These are phyloP conservation scores for Pedetes capensis DNA, from an alignment of 2,113 vertebrate genomes.

Conservation along the genomic window DNA sequence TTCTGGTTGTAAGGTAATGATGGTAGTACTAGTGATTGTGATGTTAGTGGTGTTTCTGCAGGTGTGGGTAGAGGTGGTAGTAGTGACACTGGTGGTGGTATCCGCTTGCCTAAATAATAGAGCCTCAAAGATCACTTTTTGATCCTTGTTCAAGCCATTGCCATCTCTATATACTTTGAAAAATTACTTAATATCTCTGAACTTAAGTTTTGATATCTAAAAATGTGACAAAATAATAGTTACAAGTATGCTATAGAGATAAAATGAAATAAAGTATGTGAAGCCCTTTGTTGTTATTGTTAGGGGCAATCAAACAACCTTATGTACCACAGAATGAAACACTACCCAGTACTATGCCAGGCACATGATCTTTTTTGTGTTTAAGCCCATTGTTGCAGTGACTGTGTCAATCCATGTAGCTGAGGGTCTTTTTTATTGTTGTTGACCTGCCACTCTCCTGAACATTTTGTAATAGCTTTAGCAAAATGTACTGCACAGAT, in stretches of 20 bases:
- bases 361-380: no score
- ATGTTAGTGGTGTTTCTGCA: background rate
- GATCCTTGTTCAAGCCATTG: background rate
- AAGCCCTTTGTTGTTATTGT: no score
- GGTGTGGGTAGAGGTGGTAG: background rate
- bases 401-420: no score
- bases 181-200: slow-evolving; percentile 18
- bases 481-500: background rate
- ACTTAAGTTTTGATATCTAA: background rate
- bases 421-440: no score
- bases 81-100: background rate
- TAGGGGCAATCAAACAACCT: no score
- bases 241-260: background rate
- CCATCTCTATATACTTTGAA: background rate
- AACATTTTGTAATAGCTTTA: no score
- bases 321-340: no score
- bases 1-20: background rate
- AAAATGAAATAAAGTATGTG: background rate
- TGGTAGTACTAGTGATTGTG: background rate
- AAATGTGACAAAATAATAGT: background rate
- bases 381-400: no score
- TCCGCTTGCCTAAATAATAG: background rate
- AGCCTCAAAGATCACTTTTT: background rate
- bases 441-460: no score
- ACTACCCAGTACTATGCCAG: no score